These are phyloP conservation scores for Furcula furcula DNA, from an alignment of 2,888 invertebrate genomes.

Conservation along the genomic window DNA sequence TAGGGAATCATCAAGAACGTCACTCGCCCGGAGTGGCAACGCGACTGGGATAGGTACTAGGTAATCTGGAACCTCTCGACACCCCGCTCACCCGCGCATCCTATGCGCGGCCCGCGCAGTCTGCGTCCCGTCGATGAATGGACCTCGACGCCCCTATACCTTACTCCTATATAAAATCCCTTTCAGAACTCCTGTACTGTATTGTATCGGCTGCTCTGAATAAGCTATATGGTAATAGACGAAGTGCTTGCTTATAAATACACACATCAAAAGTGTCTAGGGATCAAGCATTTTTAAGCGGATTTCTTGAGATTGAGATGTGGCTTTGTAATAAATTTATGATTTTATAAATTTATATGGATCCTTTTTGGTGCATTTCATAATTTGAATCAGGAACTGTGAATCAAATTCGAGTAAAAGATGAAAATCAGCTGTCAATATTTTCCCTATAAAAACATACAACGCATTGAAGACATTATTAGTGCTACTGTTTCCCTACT, in stretches of 20 bases:
- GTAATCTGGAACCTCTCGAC: constrained; percentile 49
- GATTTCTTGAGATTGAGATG: too few species aligned
- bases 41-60: constrained; percentile 56
- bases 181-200: constrained; percentile 53
- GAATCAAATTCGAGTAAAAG: too few species aligned
- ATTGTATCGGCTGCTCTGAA: constrained; percentile 59
- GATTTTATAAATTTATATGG: too few species aligned
- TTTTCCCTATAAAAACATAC: too few species aligned
- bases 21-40: constrained; percentile 22
- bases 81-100: constrained; percentile 31
- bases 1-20: constrained; percentile 25
- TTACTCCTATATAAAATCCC: constrained; percentile 53
- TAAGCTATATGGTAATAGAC: constrained; percentile 69
- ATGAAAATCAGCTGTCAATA: too few species aligned
- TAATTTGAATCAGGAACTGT: too few species aligned
- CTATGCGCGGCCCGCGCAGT: constrained; percentile 57
- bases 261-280: too few species aligned
- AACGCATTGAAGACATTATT: too few species aligned
- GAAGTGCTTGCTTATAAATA: constrained; percentile 48
- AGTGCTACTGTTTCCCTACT: too few species aligned
- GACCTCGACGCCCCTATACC: constrained; percentile 51
- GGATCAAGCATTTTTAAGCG: too few species aligned
- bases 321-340: too few species aligned
- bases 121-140: constrained; percentile 74
- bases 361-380: too few species aligned